Conservation (phyloP, 2,797 vertebrate species). For the Yasuhikotakia modesta region DNA sequence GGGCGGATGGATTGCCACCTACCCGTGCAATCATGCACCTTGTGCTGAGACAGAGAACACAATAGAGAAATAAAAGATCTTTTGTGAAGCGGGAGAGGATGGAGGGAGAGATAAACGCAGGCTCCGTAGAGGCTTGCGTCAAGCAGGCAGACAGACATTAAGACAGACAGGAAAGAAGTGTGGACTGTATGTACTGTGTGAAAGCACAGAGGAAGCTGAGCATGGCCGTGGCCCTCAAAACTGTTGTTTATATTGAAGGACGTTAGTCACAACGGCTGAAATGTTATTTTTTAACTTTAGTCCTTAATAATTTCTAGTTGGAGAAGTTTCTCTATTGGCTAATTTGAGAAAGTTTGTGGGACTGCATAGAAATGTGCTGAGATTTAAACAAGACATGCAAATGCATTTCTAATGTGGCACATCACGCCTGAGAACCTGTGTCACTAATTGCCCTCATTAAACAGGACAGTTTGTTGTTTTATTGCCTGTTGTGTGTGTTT, state of each 20-base stretch:
- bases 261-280: not conserved
- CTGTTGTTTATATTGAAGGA: slow-evolving; percentile 40
- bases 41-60: slow-evolving; percentile 87
- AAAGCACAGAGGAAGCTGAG: slow-evolving; percentile 58
- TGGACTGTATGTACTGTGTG: slow-evolving; percentile 81
- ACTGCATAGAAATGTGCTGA: not conserved
- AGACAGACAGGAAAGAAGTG: slow-evolving; percentile 76
- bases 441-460: slow-evolving; percentile 42
- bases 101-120: slow-evolving; percentile 86
- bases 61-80: slow-evolving; percentile 85
- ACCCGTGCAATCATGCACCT: slow-evolving; percentile 88
- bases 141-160: slow-evolving; percentile 72
- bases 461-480: slow-evolving; percentile 41
- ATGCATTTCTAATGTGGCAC: not conserved
- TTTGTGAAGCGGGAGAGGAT: slow-evolving; percentile 86
- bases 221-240: slow-evolving; percentile 27
- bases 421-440: slow-evolving; percentile 38
- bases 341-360: not conserved
- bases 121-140: slow-evolving; percentile 77
- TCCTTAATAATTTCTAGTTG: not conserved
- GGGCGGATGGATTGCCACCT: slow-evolving; percentile 86
- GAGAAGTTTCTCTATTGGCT: not conserved
- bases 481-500: slow-evolving; percentile 67
- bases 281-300: not conserved
- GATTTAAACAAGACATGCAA: not conserved